These are phyloP conservation scores for Sebastes oblongus DNA, from an alignment of 2,797 vertebrate genomes.

Conservation along the genomic window DNA sequence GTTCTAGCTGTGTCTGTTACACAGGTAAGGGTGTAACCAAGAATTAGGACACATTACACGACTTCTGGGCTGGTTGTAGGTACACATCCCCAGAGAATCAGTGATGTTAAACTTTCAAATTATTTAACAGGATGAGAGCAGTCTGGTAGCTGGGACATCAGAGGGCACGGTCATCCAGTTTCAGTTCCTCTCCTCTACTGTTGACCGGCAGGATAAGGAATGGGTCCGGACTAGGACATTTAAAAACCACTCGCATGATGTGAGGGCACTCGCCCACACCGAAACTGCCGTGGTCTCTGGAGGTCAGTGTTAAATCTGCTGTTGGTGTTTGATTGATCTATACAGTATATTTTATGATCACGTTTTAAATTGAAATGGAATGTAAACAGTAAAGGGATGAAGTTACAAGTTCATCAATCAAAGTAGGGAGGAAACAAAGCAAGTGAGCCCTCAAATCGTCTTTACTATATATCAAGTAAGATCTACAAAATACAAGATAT, in stretches of 20 bases:
- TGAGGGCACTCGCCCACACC: conserved; percentile 87
- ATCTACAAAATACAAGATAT: neutral
- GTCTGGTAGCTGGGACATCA: conserved; percentile 90
- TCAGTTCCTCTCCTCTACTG: conserved; percentile 83
- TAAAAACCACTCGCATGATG: conserved; percentile 92
- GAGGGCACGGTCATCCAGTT: conserved; percentile 91
- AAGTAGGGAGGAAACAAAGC: neutral
- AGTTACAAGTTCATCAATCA: neutral
- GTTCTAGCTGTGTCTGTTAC: conserved; percentile 85
- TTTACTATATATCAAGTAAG: neutral
- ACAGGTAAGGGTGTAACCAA: conserved; percentile 75
- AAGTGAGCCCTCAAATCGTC: neutral
- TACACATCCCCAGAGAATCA: neutral
- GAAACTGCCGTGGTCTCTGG: conserved; percentile 88
- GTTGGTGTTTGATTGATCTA: neutral
- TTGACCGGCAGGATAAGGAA: conserved; percentile 79
- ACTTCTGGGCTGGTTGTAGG: neutral
- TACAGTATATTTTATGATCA: neutral
- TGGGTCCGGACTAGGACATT: conserved; percentile 93
- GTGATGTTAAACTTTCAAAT: neutral
- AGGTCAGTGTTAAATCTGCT: conserved; percentile 77
- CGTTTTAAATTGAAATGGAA: neutral
- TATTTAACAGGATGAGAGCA: conserved; percentile 86
- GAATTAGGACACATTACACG: neutral
- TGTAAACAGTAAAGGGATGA: no score